Evolutionary conservation across 2,113 vertebrate species (phyloP).

Genomic region (Craseonycteris thonglongyai): DNA sequence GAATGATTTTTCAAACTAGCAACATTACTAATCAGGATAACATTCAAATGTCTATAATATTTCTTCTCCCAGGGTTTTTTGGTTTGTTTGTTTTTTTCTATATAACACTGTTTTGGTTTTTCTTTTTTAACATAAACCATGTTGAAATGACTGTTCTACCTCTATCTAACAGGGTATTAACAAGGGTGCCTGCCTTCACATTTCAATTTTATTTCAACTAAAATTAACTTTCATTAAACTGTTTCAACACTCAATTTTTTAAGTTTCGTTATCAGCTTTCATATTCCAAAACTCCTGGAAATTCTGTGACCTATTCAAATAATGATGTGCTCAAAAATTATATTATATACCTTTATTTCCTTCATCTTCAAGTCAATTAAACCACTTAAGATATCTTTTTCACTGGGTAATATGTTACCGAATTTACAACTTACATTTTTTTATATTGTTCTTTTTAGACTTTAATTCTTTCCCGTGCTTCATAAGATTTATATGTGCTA

Average conservation of each 20-base stretch:
- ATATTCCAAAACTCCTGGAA: not conserved
- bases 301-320: not conserved
- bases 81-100: no score
- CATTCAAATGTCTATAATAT: not conserved
- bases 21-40: not conserved
- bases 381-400: not conserved
- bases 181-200: not conserved
- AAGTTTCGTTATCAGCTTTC: not conserved
- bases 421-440: not conserved
- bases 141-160: not conserved
- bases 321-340: not conserved
- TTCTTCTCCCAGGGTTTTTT: not conserved
- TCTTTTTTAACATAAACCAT: not conserved
- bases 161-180: not conserved
- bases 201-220: not conserved
- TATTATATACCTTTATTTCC: not conserved
- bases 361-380: not conserved
- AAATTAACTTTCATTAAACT: not conserved
- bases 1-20: not conserved
- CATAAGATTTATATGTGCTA: not conserved
- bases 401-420: not conserved
- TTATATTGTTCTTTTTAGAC: not conserved
- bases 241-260: not conserved
- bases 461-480: not conserved
- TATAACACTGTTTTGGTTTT: not conserved